A percentile compares a stretch with the other conserved stretches of the same genome.
Conservation (phyloP, 1,140 invertebrate genomes). For the Heliothis virescens region DNA sequence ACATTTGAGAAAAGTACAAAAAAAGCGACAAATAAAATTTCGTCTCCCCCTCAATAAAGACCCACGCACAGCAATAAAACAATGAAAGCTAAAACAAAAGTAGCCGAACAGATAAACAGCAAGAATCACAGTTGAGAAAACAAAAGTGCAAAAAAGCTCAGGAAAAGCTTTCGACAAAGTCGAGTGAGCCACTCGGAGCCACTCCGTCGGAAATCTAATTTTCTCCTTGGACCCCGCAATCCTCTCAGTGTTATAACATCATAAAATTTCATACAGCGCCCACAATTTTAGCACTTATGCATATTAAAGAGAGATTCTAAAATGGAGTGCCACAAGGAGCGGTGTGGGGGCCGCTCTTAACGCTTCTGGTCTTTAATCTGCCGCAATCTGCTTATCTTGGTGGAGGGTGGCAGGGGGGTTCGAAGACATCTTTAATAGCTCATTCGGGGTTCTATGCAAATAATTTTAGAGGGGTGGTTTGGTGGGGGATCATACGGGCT, state of each 20-base stretch:
- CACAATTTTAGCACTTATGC: constrained; percentile 71
- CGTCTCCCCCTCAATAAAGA: constrained; percentile 60
- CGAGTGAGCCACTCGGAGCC: constrained; percentile 68
- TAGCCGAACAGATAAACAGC: constrained; percentile 73
- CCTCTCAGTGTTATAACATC: constrained; percentile 62
- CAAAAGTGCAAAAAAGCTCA: constrained; percentile 56
- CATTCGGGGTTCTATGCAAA: constrained; percentile 84
- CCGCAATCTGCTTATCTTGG: constrained; percentile 82
- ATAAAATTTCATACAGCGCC: constrained; percentile 66
- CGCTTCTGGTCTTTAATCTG: constrained; percentile 83
- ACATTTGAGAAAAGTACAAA: constrained; percentile 33
- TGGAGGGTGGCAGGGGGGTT: constrained; percentile 58
- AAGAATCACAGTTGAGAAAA: constrained; percentile 65
- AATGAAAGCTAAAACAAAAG: constrained; percentile 71
- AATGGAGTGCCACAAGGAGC: constrained; percentile 60
- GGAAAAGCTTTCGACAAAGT: constrained; percentile 75
- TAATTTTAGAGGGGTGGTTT: constrained; percentile 76
- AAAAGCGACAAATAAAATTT: constrained; percentile 52
- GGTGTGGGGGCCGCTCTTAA: constrained; percentile 62
- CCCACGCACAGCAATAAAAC: constrained; percentile 66
- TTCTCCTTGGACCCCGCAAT: constrained; percentile 68
- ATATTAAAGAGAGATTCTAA: constrained; percentile 65
- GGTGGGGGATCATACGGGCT: constrained; percentile 76
- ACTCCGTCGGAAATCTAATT: constrained; percentile 82
- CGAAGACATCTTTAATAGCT: constrained; percentile 83